Evolutionary conservation across 2,113 vertebrate species (phyloP).

Genomic region (Pseudorectes ferrugineus): DNA sequence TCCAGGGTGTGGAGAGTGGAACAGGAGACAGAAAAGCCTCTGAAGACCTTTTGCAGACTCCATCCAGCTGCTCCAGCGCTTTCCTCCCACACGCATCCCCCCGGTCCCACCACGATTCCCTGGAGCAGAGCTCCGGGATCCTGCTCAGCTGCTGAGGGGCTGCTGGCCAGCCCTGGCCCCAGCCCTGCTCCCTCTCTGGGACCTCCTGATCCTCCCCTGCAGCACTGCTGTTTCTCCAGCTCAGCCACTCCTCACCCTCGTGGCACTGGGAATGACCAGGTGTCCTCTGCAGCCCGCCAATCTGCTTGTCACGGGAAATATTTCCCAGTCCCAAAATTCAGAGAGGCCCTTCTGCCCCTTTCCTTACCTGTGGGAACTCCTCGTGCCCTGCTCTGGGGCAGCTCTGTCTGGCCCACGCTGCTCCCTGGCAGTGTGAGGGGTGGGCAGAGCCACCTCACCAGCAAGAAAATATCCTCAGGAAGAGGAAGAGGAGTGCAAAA

Average conservation of each 20-base stretch:
- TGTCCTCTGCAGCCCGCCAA: not conserved
- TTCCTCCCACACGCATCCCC: not conserved
- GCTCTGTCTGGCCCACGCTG: fast-evolving
- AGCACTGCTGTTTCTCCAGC: not conserved
- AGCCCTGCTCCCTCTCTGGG: not conserved
- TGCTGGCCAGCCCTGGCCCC: not conserved
- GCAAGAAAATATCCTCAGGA: not conserved
- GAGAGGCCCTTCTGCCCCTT: not conserved
- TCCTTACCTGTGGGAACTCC: not conserved
- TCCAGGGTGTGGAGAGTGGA: not conserved
- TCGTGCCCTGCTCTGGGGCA: not conserved
- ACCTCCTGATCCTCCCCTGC: not conserved
- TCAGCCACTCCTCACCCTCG: not conserved
- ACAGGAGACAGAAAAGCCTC: not conserved
- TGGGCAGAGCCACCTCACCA: fast-evolving
- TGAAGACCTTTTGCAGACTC: not conserved
- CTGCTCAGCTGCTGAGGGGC: not conserved
- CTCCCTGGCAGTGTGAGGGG: not conserved
- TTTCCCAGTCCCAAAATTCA: not conserved
- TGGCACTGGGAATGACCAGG: fast-evolving
- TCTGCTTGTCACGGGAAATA: not conserved
- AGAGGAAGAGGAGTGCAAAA: not conserved
- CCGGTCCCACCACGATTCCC: fast-evolving
- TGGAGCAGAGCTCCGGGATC: not conserved
- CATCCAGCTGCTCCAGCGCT: not conserved